Evolutionary conservation across 2,797 vertebrate genomes (phyloP).

Genomic region (Notolabrus celidotus): DNA sequence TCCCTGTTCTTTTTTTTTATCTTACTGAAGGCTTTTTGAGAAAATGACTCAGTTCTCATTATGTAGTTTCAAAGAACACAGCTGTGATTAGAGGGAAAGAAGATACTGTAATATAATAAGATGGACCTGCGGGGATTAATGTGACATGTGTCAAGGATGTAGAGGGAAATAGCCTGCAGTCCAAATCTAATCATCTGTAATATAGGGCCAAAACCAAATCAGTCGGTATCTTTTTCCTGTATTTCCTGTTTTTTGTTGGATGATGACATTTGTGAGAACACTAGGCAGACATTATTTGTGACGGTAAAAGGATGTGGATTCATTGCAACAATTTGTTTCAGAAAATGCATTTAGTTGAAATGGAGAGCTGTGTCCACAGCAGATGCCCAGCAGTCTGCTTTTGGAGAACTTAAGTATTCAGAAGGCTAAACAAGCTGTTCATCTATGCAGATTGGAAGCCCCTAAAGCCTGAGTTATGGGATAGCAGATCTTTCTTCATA

Average conservation of each 20-base stretch:
- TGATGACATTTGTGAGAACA: slow-evolving; percentile 37
- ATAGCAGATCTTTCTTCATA: slow-evolving; percentile 46
- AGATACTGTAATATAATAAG: slow-evolving; percentile 23
- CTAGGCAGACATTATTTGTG: slow-evolving; percentile 24
- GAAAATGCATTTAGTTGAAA: slow-evolving; percentile 55
- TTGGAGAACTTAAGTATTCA: slow-evolving; percentile 53
- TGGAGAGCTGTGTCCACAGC: slow-evolving; percentile 54
- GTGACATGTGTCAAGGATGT: slow-evolving; percentile 21
- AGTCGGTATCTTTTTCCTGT: slow-evolving; percentile 11
- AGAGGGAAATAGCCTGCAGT: slow-evolving; percentile 9
- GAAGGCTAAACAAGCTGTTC: slow-evolving; percentile 57
- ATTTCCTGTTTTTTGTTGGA: slow-evolving; percentile 9
- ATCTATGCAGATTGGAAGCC: slow-evolving; percentile 45
- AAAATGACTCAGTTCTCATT: slow-evolving; percentile 45
- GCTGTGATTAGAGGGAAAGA: slow-evolving; percentile 33
- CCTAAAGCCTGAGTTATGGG: slow-evolving; percentile 53
- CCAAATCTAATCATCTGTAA: slow-evolving; percentile 20
- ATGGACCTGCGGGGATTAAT: slow-evolving; percentile 28
- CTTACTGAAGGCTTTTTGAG: slow-evolving; percentile 24
- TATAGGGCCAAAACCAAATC: slow-evolving; percentile 17
- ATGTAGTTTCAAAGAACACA: slow-evolving; percentile 40
- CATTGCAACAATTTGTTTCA: slow-evolving; percentile 48
- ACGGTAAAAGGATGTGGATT: slow-evolving; percentile 40
- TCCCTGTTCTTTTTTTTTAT: slow-evolving; percentile 7
- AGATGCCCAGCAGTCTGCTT: slow-evolving; percentile 73